A percentile compares a stretch with the other conserved stretches of the same genome.
These are phyloP conservation scores for Neomonachus schauinslandi DNA, from an alignment of 2,113 vertebrate species.

Conservation along the genomic window DNA sequence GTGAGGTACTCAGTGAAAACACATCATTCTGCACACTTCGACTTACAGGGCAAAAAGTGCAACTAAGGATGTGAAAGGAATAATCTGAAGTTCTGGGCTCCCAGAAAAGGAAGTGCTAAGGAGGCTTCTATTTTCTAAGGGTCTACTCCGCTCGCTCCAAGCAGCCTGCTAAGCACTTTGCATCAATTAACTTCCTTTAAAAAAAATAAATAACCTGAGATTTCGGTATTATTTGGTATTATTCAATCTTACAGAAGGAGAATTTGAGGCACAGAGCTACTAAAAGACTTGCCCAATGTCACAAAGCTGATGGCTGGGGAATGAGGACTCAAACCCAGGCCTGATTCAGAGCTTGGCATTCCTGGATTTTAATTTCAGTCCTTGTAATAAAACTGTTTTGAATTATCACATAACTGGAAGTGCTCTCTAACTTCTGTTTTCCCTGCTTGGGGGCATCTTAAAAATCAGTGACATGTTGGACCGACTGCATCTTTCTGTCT, in stretches of 20 bases:
- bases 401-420: conserved; percentile 52
- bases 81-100: not conserved
- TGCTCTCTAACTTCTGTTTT: conserved; percentile 62
- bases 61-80: not conserved
- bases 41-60: not conserved
- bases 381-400: conserved; percentile 25
- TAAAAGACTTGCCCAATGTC: not conserved
- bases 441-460: conserved; percentile 50
- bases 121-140: not conserved
- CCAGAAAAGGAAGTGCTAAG: not conserved
- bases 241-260: not conserved
- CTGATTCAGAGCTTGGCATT: not conserved
- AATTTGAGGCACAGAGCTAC: not conserved
- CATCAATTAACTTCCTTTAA: not conserved
- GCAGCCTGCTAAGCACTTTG: not conserved
- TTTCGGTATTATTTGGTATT: not conserved
- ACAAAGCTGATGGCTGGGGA: not conserved
- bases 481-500: conserved; percentile 34
- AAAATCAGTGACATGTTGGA: conserved; percentile 51
- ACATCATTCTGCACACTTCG: not conserved
- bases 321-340: not conserved
- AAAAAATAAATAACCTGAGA: not conserved
- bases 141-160: not conserved
- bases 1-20: not conserved
- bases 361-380: conserved; percentile 30